Conservation (phyloP, 2,113 vertebrate species). For the Colossoma macropomum region DNA sequence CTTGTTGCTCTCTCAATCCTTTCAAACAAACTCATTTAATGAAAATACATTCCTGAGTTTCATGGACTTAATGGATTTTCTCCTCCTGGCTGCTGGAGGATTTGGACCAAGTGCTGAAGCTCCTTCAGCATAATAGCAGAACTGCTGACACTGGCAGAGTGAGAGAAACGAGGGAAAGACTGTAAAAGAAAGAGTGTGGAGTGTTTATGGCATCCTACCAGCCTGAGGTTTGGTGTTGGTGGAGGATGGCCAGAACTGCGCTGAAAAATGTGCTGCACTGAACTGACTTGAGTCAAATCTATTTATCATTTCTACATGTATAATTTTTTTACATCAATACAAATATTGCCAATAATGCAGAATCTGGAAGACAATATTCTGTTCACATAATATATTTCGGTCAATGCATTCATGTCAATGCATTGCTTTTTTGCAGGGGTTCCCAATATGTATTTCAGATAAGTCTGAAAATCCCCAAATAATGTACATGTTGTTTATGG, state of each 20-base stretch:
- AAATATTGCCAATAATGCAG: no score
- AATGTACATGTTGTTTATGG: no score
- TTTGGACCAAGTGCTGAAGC: slow-evolving; percentile 49
- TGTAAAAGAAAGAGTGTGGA: neutral
- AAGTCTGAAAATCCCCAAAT: no score
- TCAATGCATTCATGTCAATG: no score
- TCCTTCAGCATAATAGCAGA: slow-evolving; percentile 38
- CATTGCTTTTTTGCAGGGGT: no score
- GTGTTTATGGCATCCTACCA: slow-evolving; percentile 14
- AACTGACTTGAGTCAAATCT: neutral
- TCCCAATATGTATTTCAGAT: no score
- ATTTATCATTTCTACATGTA: no score
- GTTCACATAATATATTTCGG: no score
- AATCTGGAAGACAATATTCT: no score
- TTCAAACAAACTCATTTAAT: slow-evolving; percentile 62
- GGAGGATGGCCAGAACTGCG: neutral
- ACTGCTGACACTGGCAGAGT: slow-evolving; percentile 50
- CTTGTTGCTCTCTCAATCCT: slow-evolving; percentile 41
- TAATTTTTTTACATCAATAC: no score
- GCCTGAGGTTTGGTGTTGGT: slow-evolving; percentile 25
- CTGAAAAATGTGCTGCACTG: neutral
- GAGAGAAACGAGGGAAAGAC: neutral
- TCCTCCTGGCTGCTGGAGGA: slow-evolving; percentile 45
- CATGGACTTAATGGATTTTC: slow-evolving; percentile 60
- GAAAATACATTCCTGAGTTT: slow-evolving; percentile 59